Evolutionary conservation across 53 echinoderm and acorn worm genomes (phyloP), one percentile per base, ranked within the genome.

Genomic region (Temnopleurus reevesii): DNA sequence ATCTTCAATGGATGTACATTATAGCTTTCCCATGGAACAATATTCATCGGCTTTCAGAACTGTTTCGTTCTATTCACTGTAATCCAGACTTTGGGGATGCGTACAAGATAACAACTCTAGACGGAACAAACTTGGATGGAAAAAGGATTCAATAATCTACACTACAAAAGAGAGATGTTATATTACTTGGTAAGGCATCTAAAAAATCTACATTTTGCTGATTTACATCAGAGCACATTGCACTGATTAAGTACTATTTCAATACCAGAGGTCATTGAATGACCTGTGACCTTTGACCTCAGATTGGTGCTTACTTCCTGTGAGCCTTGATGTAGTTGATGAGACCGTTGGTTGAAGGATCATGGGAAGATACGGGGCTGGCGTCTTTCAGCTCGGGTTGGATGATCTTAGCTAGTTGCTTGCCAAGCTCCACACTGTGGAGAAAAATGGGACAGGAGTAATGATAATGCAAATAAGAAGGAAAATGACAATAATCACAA

Each of bases 251-350:
- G 38, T 71, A 71, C 41, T 36, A 35, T 41, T 26, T 58, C 26
- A 6, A n/a, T 26, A 1, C 41, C 33, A 43, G 8, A 71, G 71
- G 38, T 71, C 41, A 21, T 2, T n/a, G n/a, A n/a, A n/a, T 71
- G 71, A 71, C 38, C 71, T 71, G 8, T 43, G 71, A 71, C 41
- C 71, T 71, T 31, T 63, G 63, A 15, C 15, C 30, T 18, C 18
- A n/a, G n/a, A n/a, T 34, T 63, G 23, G 6, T 26, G 59, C 84
- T 84, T 86, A 92, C 86, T 94, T 89, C 46, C 92, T 87, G 76
- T 92, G 92, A 41, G 94, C 19, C 84, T 99, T 99, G 94, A 99
- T 96, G 91, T 92, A 93, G 96, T 96, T 96, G 91, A 99, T 99
- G 26, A 99, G 96, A 31, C 99, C 94, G 45, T 99, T 99, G 59